phyloP scores from a whole-genome alignment of 2,888 invertebrate genomes.

The Habroteleia sp. region DNA sequence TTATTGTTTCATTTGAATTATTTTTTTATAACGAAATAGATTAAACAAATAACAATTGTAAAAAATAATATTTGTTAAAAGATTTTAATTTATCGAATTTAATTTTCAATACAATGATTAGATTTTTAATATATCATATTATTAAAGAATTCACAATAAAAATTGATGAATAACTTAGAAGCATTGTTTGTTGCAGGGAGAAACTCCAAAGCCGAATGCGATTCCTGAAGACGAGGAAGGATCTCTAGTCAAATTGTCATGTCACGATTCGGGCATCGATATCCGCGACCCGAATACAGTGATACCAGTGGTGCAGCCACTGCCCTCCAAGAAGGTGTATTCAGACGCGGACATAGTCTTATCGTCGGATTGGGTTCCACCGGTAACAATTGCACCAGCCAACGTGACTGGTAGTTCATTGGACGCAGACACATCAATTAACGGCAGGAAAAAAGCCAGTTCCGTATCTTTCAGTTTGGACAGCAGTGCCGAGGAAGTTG shows the following conservation, averaged over 20 bases:
- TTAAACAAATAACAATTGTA: no score
- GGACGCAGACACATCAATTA: conserved; percentile 78
- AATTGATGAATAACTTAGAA: no score
- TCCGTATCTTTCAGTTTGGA: conserved; percentile 88
- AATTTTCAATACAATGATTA: no score
- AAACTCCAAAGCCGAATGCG: conserved; percentile 75
- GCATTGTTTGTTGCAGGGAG: conserved; percentile 72
- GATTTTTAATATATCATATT: no score
- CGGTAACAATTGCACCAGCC: conserved; percentile 88
- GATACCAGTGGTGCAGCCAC: conserved; percentile 85
- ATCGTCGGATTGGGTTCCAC: conserved; percentile 93
- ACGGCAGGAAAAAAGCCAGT: conserved; percentile 86
- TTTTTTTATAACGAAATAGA: no score
- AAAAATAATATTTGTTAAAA: no score
- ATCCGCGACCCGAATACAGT: conserved; percentile 87
- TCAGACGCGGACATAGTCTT: conserved; percentile 94
- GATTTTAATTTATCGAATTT: no score
- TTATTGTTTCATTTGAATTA: no score
- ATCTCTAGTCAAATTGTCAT: conserved; percentile 90
- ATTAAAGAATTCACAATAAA: no score
- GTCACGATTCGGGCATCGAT: conserved; percentile 95
- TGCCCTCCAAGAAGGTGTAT: conserved; percentile 87
- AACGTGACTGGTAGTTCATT: conserved; percentile 84
- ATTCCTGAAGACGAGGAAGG: conserved; percentile 83
- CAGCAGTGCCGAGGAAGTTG: conserved; percentile 82